Conservation (phyloP, 2,797 vertebrate genomes). For the Poeciliopsis paucimaculata region DNA sequence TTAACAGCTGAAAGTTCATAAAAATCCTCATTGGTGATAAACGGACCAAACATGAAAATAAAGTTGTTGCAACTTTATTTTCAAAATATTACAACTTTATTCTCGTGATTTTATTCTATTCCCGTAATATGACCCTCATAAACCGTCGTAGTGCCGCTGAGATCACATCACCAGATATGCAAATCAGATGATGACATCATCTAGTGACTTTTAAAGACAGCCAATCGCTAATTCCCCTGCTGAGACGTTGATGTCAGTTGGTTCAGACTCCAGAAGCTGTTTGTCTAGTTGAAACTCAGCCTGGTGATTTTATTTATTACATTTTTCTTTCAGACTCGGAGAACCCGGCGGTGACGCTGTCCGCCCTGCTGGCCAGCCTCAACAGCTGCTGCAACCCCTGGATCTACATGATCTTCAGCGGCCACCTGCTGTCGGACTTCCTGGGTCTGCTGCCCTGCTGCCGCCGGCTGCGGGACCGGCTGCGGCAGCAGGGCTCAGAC, state of each 20-base stretch:
- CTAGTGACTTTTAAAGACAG: too few species aligned
- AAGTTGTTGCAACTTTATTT: too few species aligned
- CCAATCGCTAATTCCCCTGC: too few species aligned
- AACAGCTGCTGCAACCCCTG: conserved; percentile 98
- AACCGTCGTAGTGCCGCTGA: too few species aligned
- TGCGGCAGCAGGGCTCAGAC: conserved; percentile 87
- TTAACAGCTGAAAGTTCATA: not conserved
- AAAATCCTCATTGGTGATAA: not conserved
- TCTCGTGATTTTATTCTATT: too few species aligned
- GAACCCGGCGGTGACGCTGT: conserved; percentile 85
- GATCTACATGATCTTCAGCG: conserved; percentile 98
- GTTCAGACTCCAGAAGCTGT: too few species aligned
- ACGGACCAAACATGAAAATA: too few species aligned
- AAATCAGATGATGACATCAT: too few species aligned
- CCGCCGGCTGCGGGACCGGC: conserved; percentile 60
- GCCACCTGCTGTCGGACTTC: conserved; percentile 90
- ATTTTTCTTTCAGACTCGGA: conserved; percentile 84
- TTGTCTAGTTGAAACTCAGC: not conserved
- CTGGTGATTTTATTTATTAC: not conserved
- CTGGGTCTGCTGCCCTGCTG: conserved; percentile 84
- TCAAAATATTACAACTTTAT: too few species aligned
- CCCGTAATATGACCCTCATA: too few species aligned
- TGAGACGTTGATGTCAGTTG: too few species aligned
- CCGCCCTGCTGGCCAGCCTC: conserved; percentile 89
- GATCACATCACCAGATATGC: too few species aligned